These are phyloP conservation scores for Gyps fulvus DNA, from an alignment of 2,113 vertebrate genomes.

Conservation along the genomic window DNA sequence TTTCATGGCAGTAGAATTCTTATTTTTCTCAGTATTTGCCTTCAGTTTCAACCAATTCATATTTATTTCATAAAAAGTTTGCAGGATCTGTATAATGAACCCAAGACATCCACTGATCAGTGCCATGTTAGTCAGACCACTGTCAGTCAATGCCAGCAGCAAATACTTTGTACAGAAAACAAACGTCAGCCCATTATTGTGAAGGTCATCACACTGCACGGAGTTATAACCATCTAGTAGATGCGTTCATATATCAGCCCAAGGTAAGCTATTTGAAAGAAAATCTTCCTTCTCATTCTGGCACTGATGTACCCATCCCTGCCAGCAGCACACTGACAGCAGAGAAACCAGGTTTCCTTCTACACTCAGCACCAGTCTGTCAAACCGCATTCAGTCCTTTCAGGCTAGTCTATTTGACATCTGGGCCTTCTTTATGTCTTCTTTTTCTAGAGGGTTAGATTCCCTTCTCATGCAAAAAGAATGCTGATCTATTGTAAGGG, in stretches of 20 bases:
- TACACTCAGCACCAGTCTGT: background rate
- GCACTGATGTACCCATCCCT: background rate
- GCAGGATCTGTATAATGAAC: background rate
- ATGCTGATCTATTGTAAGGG: background rate
- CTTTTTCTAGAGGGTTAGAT: background rate
- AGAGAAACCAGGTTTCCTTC: background rate
- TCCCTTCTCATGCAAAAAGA: background rate
- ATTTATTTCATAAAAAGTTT: background rate
- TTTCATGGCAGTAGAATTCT: background rate
- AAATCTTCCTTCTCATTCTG: background rate
- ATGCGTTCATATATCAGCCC: background rate
- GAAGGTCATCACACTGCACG: background rate
- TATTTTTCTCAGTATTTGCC: background rate
- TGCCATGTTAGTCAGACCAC: background rate
- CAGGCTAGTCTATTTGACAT: background rate
- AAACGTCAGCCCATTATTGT: background rate
- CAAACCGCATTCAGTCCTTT: background rate
- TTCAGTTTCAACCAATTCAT: background rate
- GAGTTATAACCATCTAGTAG: background rate
- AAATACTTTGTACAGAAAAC: background rate
- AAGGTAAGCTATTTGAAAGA: background rate
- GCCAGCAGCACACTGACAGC: background rate
- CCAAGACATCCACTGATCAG: background rate
- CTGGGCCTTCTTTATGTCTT: background rate
- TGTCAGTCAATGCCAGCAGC: background rate